phyloP scores from a whole-genome alignment of 2,888 invertebrate species.

The Aphodius sticticus region DNA sequence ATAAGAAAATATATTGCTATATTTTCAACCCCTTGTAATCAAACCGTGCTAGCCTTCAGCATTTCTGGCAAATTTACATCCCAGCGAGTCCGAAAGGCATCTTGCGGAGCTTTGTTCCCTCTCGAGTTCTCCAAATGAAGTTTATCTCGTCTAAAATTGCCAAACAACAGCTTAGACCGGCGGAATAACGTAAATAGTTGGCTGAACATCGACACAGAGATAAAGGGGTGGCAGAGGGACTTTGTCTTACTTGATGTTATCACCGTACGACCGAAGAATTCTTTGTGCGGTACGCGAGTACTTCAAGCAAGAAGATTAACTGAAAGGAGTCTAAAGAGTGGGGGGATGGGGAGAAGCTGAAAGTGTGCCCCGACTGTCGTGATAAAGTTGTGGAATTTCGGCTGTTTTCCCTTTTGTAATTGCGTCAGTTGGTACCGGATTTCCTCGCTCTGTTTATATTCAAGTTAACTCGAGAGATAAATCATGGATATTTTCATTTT shows the following conservation, averaged over 20 bases:
- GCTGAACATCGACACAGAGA: not conserved
- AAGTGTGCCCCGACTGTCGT: not conserved
- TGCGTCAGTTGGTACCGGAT: not conserved
- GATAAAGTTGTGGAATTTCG: not conserved
- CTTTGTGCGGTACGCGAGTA: not conserved
- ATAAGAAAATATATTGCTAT: not conserved
- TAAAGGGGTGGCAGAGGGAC: not conserved
- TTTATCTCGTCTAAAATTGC: not conserved
- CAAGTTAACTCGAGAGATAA: not conserved
- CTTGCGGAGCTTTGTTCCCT: not conserved
- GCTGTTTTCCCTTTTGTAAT: not conserved
- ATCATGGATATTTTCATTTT: not conserved
- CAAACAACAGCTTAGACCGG: constrained; percentile 4
- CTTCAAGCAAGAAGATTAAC: not conserved
- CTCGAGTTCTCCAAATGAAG: not conserved
- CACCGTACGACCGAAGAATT: not conserved
- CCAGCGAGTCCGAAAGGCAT: not conserved
- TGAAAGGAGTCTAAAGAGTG: not conserved
- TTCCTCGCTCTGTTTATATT: not conserved
- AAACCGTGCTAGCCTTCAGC: not conserved
- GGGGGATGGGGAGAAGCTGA: not conserved
- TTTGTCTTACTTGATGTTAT: not conserved
- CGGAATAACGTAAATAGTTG: constrained; percentile 4
- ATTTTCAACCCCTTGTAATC: not conserved
- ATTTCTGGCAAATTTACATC: not conserved